A percentile compares a stretch with the other conserved stretches of the same genome.
phyloP scores from a whole-genome alignment of 2,797 vertebrate species.

The Helicolenus hilgendorfi region DNA sequence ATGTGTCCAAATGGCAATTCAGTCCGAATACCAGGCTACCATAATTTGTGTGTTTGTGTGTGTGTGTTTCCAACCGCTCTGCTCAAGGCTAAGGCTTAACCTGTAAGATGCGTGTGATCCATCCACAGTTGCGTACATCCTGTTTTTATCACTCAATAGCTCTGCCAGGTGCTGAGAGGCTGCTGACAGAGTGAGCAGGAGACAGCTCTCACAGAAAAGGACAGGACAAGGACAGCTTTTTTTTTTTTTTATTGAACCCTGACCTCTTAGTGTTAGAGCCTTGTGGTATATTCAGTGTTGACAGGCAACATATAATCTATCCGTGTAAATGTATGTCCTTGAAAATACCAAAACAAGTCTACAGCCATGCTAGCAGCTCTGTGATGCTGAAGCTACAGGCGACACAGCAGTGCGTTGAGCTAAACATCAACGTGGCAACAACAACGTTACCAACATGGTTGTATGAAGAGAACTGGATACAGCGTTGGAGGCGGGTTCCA shows the following conservation, averaged over 20 bases:
- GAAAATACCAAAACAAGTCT: not conserved
- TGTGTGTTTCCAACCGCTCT: not conserved
- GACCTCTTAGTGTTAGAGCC: not conserved
- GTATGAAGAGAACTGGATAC: too few relatives aligned
- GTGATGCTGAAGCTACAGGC: not conserved
- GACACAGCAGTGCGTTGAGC: not conserved
- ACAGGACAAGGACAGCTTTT: not conserved
- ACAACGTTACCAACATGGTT: too few relatives aligned
- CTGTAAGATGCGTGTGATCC: constrained; percentile 1
- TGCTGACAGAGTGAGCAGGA: constrained; percentile 10
- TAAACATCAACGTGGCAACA: not conserved
- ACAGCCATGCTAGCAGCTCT: not conserved
- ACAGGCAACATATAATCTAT: not conserved
- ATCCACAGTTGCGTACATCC: not conserved
- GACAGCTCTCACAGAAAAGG: not conserved
- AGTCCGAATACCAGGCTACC: not conserved
- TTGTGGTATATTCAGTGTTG: not conserved
- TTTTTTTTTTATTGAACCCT: not conserved
- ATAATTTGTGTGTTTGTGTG: not conserved
- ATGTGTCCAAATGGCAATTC: not conserved
- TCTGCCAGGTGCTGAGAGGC: constrained; percentile 20
- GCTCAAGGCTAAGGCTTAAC: constrained; percentile 5
- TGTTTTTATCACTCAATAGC: constrained; percentile 11
- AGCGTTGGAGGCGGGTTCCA: too few relatives aligned
- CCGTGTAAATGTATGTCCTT: not conserved